These are phyloP conservation scores for Peromyscus leucopus DNA, from an alignment of 2,113 vertebrate species.

Conservation along the genomic window DNA sequence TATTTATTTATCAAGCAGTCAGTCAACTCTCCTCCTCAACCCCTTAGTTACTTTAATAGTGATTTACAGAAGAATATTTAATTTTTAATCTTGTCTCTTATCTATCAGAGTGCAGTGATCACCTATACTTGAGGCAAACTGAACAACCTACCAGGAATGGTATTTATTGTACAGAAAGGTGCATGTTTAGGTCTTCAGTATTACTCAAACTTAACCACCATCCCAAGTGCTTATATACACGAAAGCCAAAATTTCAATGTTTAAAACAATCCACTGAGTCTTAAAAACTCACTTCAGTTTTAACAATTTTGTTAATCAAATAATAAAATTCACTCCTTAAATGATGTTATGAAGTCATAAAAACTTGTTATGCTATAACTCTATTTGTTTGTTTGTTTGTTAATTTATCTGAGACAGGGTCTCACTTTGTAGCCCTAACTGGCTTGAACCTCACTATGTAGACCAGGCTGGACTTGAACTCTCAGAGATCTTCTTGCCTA, in stretches of 20 bases:
- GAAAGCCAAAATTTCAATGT: neutral
- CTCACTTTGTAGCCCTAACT: neutral
- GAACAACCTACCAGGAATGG: slow-evolving; percentile 10
- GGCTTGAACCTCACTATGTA: neutral
- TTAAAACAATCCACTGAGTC: neutral
- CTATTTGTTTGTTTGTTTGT: neutral
- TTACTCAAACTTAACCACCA: slow-evolving; percentile 43
- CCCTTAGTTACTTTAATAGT: neutral
- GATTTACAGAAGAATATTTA: neutral
- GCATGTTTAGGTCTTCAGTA: neutral
- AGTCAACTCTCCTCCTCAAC: neutral
- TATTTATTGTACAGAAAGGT: slow-evolving; percentile 10
- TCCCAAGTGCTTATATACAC: neutral
- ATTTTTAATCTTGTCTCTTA: slow-evolving; percentile 31
- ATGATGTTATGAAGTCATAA: neutral
- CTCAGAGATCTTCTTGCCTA: neutral
- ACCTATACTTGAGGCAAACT: slow-evolving; percentile 8
- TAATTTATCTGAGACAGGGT: neutral
- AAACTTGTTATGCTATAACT: neutral
- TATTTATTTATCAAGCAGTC: neutral
- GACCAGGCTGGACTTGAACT: neutral
- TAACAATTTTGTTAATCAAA: slow-evolving; percentile 18
- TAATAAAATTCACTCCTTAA: neutral
- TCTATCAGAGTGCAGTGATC: neutral
- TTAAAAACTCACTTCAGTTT: slow-evolving; percentile 31